These are phyloP conservation scores for Lineus longissimus DNA, from an alignment of 1,140 invertebrate species.

Conservation along the genomic window DNA sequence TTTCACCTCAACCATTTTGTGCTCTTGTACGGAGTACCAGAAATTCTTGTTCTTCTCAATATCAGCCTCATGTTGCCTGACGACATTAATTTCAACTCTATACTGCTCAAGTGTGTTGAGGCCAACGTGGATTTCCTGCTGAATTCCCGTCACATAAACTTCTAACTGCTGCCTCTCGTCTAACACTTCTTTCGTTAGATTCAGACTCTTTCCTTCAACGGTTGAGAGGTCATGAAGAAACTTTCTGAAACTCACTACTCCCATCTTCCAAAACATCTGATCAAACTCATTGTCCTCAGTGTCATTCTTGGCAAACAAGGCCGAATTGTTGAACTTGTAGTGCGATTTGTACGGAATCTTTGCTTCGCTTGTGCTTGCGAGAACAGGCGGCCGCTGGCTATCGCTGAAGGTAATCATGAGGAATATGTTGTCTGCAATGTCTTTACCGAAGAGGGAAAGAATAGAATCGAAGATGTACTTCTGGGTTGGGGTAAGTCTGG, in stretches of 20 bases:
- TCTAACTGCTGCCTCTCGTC: constrained; percentile 13
- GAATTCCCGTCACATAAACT: constrained; percentile 11
- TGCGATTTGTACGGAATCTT: constrained; percentile 16
- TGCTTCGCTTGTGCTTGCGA: constrained; percentile 19
- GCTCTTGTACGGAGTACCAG: constrained; percentile 11
- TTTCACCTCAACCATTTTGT: constrained; percentile 1
- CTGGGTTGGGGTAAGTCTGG: constrained; percentile 4
- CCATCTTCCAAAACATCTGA: constrained; percentile 25
- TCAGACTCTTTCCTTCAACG: constrained; percentile 19
- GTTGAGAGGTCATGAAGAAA: constrained; percentile 20
- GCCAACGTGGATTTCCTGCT: constrained; percentile 12
- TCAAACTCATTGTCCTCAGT: not conserved
- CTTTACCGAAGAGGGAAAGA: constrained; percentile 31
- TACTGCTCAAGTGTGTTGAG: constrained; percentile 15
- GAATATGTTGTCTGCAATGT: constrained; percentile 29
- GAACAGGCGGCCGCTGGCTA: constrained; percentile 15
- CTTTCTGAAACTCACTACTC: constrained; percentile 14
- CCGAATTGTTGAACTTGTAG: constrained; percentile 9
- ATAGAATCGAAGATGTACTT: constrained; percentile 29
- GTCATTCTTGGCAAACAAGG: constrained; percentile 14
- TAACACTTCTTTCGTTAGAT: constrained; percentile 20
- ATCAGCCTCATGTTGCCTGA: constrained; percentile 16
- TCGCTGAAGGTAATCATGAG: constrained; percentile 31
- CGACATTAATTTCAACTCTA: constrained; percentile 9
- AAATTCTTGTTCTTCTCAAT: constrained; percentile 26